Evolutionary conservation across 2,888 invertebrate species (phyloP).

Genomic region (Meiosimyza platycephala): DNA sequence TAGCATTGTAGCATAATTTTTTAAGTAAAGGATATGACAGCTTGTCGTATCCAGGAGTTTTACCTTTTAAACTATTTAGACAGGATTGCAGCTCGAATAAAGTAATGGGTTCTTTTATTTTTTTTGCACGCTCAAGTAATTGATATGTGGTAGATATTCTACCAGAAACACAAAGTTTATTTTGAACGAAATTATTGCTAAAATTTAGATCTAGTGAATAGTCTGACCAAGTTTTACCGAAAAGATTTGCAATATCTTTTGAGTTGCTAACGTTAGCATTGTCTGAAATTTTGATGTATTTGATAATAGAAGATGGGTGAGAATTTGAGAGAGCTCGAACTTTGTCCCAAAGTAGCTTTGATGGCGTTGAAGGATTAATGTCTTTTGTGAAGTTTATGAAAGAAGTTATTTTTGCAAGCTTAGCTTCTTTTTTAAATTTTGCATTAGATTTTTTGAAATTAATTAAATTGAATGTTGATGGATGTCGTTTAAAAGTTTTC

Average conservation of each 20-base stretch:
- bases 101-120: background rate
- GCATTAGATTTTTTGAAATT: background rate
- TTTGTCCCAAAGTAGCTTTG: conserved; percentile 2
- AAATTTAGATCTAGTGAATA: background rate
- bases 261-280: background rate
- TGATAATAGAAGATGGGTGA: background rate
- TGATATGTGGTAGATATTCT: no score
- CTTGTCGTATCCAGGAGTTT: no score
- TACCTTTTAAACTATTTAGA: background rate
- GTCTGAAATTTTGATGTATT: background rate
- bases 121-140: no score
- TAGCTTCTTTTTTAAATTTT: background rate
- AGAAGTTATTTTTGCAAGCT: background rate
- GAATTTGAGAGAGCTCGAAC: background rate
- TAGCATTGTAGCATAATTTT: background rate
- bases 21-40: background rate
- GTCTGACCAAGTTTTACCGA: background rate
- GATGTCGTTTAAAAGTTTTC: background rate
- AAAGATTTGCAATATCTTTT: background rate
- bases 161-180: background rate
- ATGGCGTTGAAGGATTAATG: background rate
- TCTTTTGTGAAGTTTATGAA: background rate
- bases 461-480: background rate
- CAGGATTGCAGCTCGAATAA: background rate
- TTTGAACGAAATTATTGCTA: background rate